A percentile compares a stretch with the other conserved stretches of the same genome.
Conservation (phyloP, 2,888 invertebrate species). For the Salticus scenicus region DNA sequence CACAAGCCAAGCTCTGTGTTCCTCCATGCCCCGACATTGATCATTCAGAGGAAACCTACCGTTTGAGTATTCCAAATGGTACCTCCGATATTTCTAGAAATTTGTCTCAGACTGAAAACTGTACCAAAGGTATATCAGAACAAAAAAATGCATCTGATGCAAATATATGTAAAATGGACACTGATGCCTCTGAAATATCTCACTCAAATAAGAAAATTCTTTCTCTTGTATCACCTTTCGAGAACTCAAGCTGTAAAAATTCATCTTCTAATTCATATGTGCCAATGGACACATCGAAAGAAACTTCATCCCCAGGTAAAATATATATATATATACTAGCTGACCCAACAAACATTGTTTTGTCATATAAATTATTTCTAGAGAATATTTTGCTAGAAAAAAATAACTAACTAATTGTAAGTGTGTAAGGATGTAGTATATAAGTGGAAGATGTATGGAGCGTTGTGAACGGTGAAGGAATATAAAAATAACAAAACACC, state of each 20-base stretch:
- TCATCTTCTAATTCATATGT: constrained; percentile 35
- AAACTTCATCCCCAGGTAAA: constrained; percentile 37
- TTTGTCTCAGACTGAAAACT: constrained; percentile 14
- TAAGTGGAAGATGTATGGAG: too few relatives aligned
- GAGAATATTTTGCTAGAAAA: too few relatives aligned
- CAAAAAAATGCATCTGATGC: background rate
- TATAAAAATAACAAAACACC: too few relatives aligned
- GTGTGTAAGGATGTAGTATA: too few relatives aligned
- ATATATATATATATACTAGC: background rate
- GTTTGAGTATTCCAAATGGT: constrained; percentile 42
- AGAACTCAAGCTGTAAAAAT: constrained; percentile 31
- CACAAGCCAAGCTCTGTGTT: constrained; percentile 88
- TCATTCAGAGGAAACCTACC: constrained; percentile 22
- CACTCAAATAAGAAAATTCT: constrained; percentile 7
- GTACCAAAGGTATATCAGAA: background rate
- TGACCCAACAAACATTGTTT: too few relatives aligned
- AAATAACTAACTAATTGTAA: too few relatives aligned
- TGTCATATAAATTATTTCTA: too few relatives aligned
- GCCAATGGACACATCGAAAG: constrained; percentile 46
- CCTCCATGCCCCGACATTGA: constrained; percentile 47
- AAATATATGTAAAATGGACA: constrained; percentile 54
- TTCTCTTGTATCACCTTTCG: constrained; percentile 1
- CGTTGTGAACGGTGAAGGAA: too few relatives aligned
- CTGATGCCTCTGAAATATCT: constrained; percentile 33
- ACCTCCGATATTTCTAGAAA: constrained; percentile 21